Base-by-base conservation (phyloP, 2,797 vertebrate species). In the Gouania willdenowi region DNA sequence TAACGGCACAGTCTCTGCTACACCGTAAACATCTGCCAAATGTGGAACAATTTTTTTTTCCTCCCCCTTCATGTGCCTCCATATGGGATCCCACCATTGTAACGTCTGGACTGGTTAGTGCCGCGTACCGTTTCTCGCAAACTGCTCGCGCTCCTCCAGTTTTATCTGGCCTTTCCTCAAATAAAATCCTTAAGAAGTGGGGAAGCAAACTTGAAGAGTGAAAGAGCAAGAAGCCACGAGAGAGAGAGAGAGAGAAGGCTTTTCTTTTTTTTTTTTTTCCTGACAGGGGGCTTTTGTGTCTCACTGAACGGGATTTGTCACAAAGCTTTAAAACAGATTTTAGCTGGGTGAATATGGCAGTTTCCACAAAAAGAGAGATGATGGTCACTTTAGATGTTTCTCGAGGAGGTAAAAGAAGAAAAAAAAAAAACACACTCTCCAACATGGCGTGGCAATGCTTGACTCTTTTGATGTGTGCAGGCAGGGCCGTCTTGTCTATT, bases 11-110 rank as follows among this genome's bases (percentile, higher is more conserved):
- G 86, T 81, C 84, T 85, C 75, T 78, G 82, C 76, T 78, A 82
- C 76, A 80, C 81, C 75, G 75, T 89, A 88, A 85, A 89, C 86
- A 89, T 88, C 78, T 79, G 73, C 84, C 69, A 86, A 83, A 85
- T 87, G 84, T 86, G 89, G 88, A 88, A 88, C 86, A 75, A 84
- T 85, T 86, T 85, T 62, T 71, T 60, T 79, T 85, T 62, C 71
- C 60, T 79, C 65, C 57, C 72, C 54, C 64, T 57, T 52, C 60
- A 75, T 75, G 77, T 56, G 53, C 74, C 70, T 83, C 79, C 71
- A 84, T 87, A 83, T 71, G 66, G 75, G 81, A 87, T 85, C 77
- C 66, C 48, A 27, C 73, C 65, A 79, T 84, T 88, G 79, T 87
- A 79, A 81, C 66, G 75, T 71, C 75, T 46, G 67, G 70, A 65